Conservation (phyloP, 2,888 invertebrate genomes). For the Erebia palarica region DNA sequence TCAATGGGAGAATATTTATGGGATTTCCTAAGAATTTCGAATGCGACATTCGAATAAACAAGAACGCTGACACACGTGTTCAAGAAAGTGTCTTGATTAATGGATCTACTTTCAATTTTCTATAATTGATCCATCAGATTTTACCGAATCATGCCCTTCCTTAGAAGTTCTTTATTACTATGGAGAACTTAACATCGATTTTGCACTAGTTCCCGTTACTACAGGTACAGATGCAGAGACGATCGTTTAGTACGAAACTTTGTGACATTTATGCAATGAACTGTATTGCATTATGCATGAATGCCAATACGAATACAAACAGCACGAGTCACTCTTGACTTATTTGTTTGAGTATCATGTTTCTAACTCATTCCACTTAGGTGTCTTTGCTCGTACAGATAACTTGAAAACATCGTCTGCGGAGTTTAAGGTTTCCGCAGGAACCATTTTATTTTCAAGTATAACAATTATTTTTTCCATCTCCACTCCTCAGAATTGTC, state of each 20-base stretch:
- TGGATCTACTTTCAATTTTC: not conserved
- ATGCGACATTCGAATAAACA: not conserved
- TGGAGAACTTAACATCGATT: not conserved
- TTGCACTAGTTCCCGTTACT: slow-evolving; percentile 3
- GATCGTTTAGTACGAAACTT: slow-evolving; percentile 3
- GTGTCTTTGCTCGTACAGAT: not conserved
- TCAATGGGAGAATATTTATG: slow-evolving; percentile 7
- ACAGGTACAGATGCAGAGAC: no score
- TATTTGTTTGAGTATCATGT: not conserved
- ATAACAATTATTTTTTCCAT: no score
- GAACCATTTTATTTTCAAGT: no score
- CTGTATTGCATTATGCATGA: slow-evolving; percentile 17
- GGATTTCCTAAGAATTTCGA: slow-evolving; percentile 14
- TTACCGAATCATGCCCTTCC: not conserved
- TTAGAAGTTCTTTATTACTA: not conserved
- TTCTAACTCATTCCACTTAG: not conserved
- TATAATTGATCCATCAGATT: not conserved
- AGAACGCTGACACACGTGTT: not conserved
- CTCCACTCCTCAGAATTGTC: no score
- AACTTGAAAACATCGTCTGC: not conserved
- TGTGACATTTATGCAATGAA: slow-evolving; percentile 8
- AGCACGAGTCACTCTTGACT: not conserved
- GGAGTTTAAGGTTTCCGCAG: no score
- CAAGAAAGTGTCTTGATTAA: slow-evolving; percentile 2
- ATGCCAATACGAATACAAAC: slow-evolving; percentile 3